phyloP scores from a whole-genome alignment of 1,140 invertebrate genomes.

The Aethina tumida region DNA sequence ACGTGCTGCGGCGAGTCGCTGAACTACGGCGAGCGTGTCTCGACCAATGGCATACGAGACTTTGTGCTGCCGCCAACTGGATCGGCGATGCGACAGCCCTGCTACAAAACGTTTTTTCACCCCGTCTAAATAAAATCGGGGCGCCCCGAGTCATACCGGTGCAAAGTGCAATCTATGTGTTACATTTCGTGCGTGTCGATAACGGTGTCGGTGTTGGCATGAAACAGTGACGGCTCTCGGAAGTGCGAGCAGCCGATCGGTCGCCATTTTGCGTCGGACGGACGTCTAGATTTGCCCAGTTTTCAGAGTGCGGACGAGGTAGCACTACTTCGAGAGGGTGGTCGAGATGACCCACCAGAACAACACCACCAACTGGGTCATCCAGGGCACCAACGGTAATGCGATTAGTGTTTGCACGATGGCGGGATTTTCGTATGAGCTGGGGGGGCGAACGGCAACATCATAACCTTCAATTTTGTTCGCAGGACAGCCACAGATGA shows the following conservation, averaged over 20 bases:
- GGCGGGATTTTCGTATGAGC: not conserved
- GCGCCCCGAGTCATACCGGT: too few species aligned
- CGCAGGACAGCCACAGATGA: conserved; percentile 52
- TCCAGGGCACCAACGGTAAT: conserved; percentile 55
- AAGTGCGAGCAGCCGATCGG: conserved; percentile 30
- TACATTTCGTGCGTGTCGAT: too few species aligned
- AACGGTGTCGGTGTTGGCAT: conserved; percentile 42
- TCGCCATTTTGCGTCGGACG: conserved; percentile 44
- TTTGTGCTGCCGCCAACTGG: conserved; percentile 52
- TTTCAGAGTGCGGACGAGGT: not conserved
- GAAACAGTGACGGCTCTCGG: conserved; percentile 39
- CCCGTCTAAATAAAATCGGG: too few species aligned
- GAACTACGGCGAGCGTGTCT: conserved; percentile 23
- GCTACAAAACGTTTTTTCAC: too few species aligned
- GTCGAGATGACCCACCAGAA: conserved; percentile 47
- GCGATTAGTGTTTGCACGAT: not conserved
- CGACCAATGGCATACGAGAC: conserved; percentile 45
- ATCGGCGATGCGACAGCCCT: too few species aligned
- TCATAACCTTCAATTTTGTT: conserved; percentile 15
- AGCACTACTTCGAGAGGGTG: not conserved
- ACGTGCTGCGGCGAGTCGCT: conserved; percentile 12
- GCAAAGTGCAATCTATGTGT: too few species aligned
- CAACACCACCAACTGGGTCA: conserved; percentile 52
- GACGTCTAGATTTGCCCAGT: conserved; percentile 7
- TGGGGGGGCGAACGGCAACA: conserved; percentile 10